Percentiles rank a stretch among this genome's conserved stretches.
These are phyloP conservation scores for Adrianichthys oophorus DNA, from an alignment of 2,797 vertebrate genomes.

Conservation along the genomic window DNA sequence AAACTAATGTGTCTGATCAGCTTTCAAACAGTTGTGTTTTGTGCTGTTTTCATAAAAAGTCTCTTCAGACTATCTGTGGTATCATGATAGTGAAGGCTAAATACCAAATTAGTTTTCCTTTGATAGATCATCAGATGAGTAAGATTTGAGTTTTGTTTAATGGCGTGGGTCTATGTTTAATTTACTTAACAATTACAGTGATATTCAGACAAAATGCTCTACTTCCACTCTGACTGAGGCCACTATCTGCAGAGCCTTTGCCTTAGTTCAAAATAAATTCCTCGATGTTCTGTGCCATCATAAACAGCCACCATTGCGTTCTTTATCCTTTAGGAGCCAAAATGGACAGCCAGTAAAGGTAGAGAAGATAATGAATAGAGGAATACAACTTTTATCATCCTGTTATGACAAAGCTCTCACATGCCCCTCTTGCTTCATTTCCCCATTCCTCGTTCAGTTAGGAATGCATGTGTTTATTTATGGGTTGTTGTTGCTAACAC, in stretches of 20 bases:
- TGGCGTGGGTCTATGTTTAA: too few relatives aligned
- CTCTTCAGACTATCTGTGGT: too few relatives aligned
- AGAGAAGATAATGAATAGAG: conserved; percentile 49
- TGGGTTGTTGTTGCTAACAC: conserved; percentile 40
- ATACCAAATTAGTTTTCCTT: too few relatives aligned
- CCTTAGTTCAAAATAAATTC: conserved; percentile 59
- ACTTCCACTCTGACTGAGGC: too few relatives aligned
- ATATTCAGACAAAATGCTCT: too few relatives aligned
- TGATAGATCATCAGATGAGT: too few relatives aligned
- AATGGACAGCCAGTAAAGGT: conserved; percentile 33
- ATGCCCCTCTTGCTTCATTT: conserved; percentile 28
- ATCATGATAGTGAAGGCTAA: too few relatives aligned
- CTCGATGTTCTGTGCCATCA: conserved; percentile 59
- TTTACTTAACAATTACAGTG: too few relatives aligned
- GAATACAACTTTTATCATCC: conserved; percentile 54
- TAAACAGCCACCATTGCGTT: conserved; percentile 53
- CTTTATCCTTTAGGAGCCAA: conserved; percentile 40
- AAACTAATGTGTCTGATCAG: too few relatives aligned
- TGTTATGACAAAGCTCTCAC: conserved; percentile 55
- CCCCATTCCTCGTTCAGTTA: conserved; percentile 45
- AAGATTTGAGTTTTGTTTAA: too few relatives aligned
- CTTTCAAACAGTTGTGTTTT: too few relatives aligned
- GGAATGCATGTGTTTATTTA: conserved; percentile 59
- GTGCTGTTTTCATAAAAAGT: too few relatives aligned
- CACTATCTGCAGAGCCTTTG: conserved; percentile 42